A percentile compares a stretch with the other conserved stretches of the same genome.
These are phyloP conservation scores for Pipistrellus pygmaeus DNA, from an alignment of 2,797 vertebrate genomes.

Conservation along the genomic window DNA sequence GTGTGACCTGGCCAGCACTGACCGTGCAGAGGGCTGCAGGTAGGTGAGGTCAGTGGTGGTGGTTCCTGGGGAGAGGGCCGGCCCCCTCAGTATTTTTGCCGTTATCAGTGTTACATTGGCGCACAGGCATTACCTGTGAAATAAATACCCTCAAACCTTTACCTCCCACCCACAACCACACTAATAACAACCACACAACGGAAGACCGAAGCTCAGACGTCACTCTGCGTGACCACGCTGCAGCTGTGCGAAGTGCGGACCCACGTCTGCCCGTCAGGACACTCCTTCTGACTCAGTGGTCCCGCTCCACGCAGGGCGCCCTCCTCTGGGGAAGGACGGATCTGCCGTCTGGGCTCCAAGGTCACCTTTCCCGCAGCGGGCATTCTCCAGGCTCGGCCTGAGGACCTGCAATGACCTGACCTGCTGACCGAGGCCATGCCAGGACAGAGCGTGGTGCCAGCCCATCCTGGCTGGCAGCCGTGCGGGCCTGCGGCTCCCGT, in stretches of 20 bases:
- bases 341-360: neutral
- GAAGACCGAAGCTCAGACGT: neutral
- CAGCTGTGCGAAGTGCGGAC: neutral
- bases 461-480: no score
- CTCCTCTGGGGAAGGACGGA: neutral
- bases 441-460: no score
- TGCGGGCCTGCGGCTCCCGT: no score
- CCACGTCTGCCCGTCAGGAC: neutral
- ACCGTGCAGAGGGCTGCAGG: neutral
- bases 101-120: neutral
- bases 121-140: neutral
- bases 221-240: neutral
- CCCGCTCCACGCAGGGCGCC: neutral
- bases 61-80: neutral
- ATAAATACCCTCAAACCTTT: constrained; percentile 23
- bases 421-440: neutral
- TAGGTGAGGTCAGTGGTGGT: neutral
- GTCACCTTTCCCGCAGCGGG: neutral
- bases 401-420: neutral
- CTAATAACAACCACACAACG: neutral
- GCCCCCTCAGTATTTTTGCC: neutral
- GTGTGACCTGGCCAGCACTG: no score
- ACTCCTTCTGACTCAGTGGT: neutral
- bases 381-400: neutral
- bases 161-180: neutral